Evolutionary conservation across 64 coral and sea anemone genomes (phyloP).

Genomic region (Cladopsammia gracilis): DNA sequence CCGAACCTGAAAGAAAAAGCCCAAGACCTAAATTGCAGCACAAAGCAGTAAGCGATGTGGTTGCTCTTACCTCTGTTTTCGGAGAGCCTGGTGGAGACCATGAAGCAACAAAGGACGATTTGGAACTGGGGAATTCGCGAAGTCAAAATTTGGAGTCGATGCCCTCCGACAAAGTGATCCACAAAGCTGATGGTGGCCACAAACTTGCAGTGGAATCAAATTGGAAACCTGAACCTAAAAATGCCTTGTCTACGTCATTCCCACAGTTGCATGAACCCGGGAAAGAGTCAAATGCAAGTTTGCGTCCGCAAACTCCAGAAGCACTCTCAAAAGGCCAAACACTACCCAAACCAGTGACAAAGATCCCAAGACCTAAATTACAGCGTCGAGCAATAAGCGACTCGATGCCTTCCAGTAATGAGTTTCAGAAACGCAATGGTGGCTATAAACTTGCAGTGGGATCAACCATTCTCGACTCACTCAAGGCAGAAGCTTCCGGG

Average conservation of each 20-base stretch:
- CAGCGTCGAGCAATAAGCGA: too few relatives aligned
- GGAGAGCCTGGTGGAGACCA: neutral
- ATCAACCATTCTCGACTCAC: neutral
- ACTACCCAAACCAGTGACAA: too few relatives aligned
- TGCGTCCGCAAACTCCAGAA: too few relatives aligned
- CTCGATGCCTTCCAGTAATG: too few relatives aligned
- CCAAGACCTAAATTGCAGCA: neutral
- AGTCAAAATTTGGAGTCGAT: slow-evolving; percentile 19
- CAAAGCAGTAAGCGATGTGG: neutral
- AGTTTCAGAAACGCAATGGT: too few relatives aligned
- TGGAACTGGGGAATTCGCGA: neutral
- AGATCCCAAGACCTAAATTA: too few relatives aligned
- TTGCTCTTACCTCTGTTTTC: neutral
- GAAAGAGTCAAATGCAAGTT: neutral
- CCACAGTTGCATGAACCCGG: neutral
- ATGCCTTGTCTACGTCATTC: neutral
- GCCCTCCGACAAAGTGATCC: too few relatives aligned
- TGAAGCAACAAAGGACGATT: neutral
- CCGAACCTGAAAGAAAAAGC: neutral
- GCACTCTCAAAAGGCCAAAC: too few relatives aligned
- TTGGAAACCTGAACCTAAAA: neutral
- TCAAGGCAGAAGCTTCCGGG: neutral
- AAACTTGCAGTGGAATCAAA: neutral
- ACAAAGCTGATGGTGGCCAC: neutral
- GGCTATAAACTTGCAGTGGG: neutral